Evolutionary conservation across 2,113 vertebrate genomes (phyloP).

Genomic region (Tachycineta bicolor): DNA sequence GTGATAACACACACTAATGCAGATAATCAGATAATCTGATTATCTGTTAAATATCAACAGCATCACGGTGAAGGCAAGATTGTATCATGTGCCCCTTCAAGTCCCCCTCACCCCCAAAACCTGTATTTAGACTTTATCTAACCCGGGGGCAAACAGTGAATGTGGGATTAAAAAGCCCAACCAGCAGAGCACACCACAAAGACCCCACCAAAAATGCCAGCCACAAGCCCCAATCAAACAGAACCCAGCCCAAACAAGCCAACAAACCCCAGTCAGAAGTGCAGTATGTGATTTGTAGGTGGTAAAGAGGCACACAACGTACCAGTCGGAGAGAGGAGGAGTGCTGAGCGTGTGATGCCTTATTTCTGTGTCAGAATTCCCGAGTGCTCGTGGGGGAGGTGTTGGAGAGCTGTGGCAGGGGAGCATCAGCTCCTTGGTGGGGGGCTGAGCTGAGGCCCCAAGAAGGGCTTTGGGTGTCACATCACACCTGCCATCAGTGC

Average conservation of each 20-base stretch:
- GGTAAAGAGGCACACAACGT: neutral
- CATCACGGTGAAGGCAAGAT: neutral
- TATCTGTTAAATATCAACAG: neutral
- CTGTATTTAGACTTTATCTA: neutral
- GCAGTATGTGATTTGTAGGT: neutral
- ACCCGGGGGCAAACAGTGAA: neutral
- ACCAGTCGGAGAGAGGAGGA: neutral
- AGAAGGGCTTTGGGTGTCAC: neutral
- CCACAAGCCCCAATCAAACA: neutral
- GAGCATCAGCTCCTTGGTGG: neutral
- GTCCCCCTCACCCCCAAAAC: too few relatives aligned
- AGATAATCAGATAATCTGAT: too few relatives aligned
- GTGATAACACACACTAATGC: neutral
- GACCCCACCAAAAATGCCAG: neutral
- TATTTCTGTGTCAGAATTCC: neutral
- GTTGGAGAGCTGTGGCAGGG: neutral
- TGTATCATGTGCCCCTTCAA: neutral
- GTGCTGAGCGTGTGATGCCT: neutral
- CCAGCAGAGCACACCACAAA: neutral
- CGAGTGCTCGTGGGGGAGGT: accelerated
- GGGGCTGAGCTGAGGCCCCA: neutral
- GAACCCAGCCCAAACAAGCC: neutral
- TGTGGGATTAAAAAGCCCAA: neutral
- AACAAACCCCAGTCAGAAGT: neutral
- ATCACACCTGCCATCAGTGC: accelerated